Percentiles rank a stretch among this genome's conserved stretches.
Conservation (phyloP, 2,888 invertebrate genomes). For the Helicoverpa assulta region DNA sequence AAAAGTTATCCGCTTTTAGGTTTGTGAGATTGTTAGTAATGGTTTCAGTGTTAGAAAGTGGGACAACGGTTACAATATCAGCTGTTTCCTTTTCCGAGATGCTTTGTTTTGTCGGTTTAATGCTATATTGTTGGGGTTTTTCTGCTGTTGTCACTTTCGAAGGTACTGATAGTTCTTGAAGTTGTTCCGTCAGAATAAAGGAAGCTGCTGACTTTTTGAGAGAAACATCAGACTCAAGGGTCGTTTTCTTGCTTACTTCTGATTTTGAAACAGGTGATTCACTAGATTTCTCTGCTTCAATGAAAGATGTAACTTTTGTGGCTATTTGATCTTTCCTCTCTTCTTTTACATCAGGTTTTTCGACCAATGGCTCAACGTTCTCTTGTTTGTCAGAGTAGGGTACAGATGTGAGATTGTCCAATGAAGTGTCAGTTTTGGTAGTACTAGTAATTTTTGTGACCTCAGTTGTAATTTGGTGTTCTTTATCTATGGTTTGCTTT, state of each 20-base stretch:
- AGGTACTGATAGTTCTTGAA: conserved; percentile 20
- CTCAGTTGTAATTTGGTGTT: conserved; percentile 4
- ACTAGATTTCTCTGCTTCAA: conserved; percentile 22
- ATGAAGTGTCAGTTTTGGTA: conserved; percentile 1
- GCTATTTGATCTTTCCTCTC: conserved; percentile 31
- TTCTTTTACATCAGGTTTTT: conserved; percentile 10
- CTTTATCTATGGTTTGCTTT: conserved; percentile 15
- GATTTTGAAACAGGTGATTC: background rate
- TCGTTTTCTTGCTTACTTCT: conserved; percentile 1
- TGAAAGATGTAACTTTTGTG: conserved; percentile 27
- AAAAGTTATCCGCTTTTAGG: conserved; percentile 89
- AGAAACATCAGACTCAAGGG: background rate
- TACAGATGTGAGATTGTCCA: background rate
- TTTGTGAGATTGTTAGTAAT: conserved; percentile 78
- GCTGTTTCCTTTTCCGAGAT: conserved; percentile 30
- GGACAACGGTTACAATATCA: conserved; percentile 50
- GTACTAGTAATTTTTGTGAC: background rate
- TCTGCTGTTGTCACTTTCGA: conserved; percentile 8
- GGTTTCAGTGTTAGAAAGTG: conserved; percentile 74
- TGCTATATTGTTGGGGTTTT: background rate
- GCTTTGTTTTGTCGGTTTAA: conserved; percentile 18
- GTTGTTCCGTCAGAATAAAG: conserved; percentile 43
- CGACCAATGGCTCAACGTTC: background rate
- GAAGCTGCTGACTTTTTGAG: conserved; percentile 19
- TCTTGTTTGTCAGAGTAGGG: background rate